phyloP scores from a whole-genome alignment of 2,888 invertebrate species.

The Stenchaetothrips biformis region DNA sequence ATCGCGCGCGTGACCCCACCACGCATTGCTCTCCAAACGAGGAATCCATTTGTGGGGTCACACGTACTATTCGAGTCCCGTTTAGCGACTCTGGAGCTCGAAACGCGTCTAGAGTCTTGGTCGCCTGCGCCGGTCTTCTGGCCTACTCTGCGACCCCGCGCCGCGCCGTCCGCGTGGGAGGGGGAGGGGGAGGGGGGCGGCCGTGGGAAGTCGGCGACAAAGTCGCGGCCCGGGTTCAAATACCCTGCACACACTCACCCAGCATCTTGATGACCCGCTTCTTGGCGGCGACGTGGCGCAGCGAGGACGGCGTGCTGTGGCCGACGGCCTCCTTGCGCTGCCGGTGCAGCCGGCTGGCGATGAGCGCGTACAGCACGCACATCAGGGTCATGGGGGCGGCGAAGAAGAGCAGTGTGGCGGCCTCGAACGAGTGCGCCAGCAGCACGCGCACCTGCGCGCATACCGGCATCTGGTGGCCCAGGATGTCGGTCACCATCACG shows the following conservation, averaged over 20 bases:
- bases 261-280: constrained; percentile 69
- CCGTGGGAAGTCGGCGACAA: not conserved
- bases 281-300: constrained; percentile 52
- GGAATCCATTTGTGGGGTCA: no score
- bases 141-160: no score
- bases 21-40: no score
- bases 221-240: not conserved
- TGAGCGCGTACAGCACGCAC: constrained; percentile 53
- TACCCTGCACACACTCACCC: constrained; percentile 51
- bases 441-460: constrained; percentile 45
- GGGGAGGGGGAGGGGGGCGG: no score
- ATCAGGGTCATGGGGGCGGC: constrained; percentile 58
- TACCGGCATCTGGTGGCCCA: not conserved
- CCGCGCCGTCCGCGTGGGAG: no score
- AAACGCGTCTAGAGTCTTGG: no score
- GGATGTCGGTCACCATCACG: constrained; percentile 40
- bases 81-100: no score
- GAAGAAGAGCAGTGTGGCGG: constrained; percentile 59
- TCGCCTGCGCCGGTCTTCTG: no score
- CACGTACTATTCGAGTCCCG: no score
- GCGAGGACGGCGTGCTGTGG: constrained; percentile 16
- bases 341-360: constrained; percentile 46
- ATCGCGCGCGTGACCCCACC: no score
- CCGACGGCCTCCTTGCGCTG: constrained; percentile 30
- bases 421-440: constrained; percentile 51